phyloP scores from a whole-genome alignment of 2,888 invertebrate species.

The Belgica antarctica region DNA sequence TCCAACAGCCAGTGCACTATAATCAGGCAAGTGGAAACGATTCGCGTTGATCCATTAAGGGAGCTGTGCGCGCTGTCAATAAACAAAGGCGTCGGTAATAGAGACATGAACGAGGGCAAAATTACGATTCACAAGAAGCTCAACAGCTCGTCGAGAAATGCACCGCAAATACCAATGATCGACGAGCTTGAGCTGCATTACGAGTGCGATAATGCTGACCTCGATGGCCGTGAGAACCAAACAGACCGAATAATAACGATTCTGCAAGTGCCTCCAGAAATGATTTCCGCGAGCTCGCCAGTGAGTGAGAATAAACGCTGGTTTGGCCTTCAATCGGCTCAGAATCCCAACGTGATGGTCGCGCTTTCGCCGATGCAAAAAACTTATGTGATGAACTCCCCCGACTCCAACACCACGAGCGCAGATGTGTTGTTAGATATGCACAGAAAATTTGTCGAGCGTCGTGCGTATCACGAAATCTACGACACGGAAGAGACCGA shows the following conservation, averaged over 20 bases:
- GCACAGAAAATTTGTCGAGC: conserved; percentile 67
- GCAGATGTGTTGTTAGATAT: conserved; percentile 66
- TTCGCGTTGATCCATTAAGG: conserved; percentile 21
- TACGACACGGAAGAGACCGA: conserved; percentile 50
- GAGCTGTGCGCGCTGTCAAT: conserved; percentile 34
- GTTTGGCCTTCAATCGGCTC: conserved; percentile 63
- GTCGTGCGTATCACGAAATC: conserved; percentile 61
- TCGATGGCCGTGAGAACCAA: conserved; percentile 55
- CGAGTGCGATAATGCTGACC: conserved; percentile 56
- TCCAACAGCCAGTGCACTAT: conserved; percentile 42
- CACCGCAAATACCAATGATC: conserved; percentile 37
- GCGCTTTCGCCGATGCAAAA: conserved; percentile 74
- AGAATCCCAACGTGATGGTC: conserved; percentile 62
- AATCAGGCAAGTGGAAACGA: conserved; percentile 21
- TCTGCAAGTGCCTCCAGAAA: conserved; percentile 56
- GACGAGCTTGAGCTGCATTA: conserved; percentile 48
- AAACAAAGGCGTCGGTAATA: conserved; percentile 31
- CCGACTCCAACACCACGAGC: conserved; percentile 52
- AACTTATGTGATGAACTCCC: conserved; percentile 57
- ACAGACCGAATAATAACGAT: conserved; percentile 48
- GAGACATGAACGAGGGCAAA: background rate
- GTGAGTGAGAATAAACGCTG: conserved; percentile 50
- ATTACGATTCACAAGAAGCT: conserved; percentile 19
- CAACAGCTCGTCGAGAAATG: conserved; percentile 33
- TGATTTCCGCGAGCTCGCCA: conserved; percentile 51